phyloP scores from a whole-genome alignment of 1,140 invertebrate species.

The Pachypeltis micranthus region DNA sequence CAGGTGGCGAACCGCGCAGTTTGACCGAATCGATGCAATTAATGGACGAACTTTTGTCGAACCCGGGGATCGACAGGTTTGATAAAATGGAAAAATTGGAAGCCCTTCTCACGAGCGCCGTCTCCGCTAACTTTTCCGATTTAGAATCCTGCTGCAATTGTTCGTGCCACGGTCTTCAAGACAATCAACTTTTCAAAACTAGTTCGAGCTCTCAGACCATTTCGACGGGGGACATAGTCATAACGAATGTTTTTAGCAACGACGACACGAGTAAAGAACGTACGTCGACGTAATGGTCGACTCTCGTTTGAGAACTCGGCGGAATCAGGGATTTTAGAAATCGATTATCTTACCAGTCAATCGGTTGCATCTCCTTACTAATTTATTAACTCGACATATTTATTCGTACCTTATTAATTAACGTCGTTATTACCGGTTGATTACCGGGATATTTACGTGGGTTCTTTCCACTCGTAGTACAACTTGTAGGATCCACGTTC shows the following conservation, averaged over 20 bases:
- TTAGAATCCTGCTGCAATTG: constrained; percentile 23
- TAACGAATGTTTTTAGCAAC: constrained; percentile 73
- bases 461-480: too few species aligned
- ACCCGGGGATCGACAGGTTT: constrained; percentile 68
- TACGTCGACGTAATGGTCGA: background rate
- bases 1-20: constrained; percentile 54
- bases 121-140: constrained; percentile 35
- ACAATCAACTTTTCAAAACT: constrained; percentile 22
- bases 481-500: too few species aligned
- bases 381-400: too few species aligned
- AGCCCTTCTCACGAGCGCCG: constrained; percentile 60
- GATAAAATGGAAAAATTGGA: constrained; percentile 77
- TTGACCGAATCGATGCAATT: constrained; percentile 83
- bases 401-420: too few species aligned
- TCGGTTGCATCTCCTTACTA: too few species aligned
- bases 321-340: too few species aligned
- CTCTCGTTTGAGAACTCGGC: too few species aligned
- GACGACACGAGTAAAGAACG: constrained; percentile 27
- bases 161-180: constrained; percentile 25
- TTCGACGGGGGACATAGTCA: constrained; percentile 86
- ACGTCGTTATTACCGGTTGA: too few species aligned
- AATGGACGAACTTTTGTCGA: constrained; percentile 73
- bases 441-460: too few species aligned
- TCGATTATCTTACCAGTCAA: too few species aligned
- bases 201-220: constrained; percentile 55